Base-by-base conservation (phyloP, 2,888 invertebrate genomes). In the Drosophila histrio region DNA sequence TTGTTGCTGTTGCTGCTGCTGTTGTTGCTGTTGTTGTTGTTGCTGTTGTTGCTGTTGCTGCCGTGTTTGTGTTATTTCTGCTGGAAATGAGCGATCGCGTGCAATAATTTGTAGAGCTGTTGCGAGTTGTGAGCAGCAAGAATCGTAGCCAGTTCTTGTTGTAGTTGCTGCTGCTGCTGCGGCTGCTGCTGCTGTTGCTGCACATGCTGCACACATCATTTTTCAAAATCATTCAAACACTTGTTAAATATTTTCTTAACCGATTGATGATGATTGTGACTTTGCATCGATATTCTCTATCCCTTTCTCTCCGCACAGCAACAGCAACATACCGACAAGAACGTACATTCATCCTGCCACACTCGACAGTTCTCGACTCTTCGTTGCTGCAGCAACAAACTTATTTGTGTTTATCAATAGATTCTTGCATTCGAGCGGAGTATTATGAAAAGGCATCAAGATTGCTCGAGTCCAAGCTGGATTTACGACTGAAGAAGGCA, bases 221-320 rank as follows among this genome's bases (percentile, higher is more conserved):
- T 91, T 89, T 90, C 91, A 90, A 89, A 88, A 89, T 90, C 90
- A 89, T 89, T 90, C 82, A 87, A 89, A 90, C 86, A 90, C 90
- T 89, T 90, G 89, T 90, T 90, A 88, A 90, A 86, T 89, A 83
- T 88, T 89, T 90, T 87, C 78, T 77, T 89, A 87, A 82, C 87
- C 87, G 89, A 89, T 87, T 88, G 89, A 88, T 88, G 89, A 77
- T 81, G 84, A 84, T 77, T 88, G 88, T 79, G 80, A 79, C 78
- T 84, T 53, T 72, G 73, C 65, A 71, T 71, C 77, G 69, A 58
- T 43, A 50, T 49, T 13, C 9, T 22, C 15, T 5, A 2, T 11
- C 11, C 11, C 30, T 32, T 41, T 49, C 58, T 47, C 8, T 1
- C 49, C n/a, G n/a, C 41, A 26, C 24, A 32, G 49, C 50, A 50